Conservation (phyloP, 2,888 invertebrate species). For the Rosalia funebris region DNA sequence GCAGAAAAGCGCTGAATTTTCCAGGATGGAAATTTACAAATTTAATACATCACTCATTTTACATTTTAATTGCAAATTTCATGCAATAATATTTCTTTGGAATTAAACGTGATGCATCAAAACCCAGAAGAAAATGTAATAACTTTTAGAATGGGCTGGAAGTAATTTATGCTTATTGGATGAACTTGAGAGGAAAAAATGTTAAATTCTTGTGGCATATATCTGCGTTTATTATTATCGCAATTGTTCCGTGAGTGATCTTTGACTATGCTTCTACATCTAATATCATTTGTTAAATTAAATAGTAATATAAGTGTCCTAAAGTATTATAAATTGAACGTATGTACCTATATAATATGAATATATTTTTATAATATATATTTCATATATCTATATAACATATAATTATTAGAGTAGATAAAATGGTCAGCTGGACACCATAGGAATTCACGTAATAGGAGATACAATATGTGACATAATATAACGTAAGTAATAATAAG, state of each 20-base stretch:
- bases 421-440: too few relatives aligned
- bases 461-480: too few relatives aligned
- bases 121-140: conserved; percentile 30
- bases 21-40: conserved; percentile 61
- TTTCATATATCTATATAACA: too few relatives aligned
- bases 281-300: too few relatives aligned
- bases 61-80: conserved; percentile 55
- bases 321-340: too few relatives aligned
- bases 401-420: too few relatives aligned
- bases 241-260: conserved; percentile 11
- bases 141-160: conserved; percentile 25
- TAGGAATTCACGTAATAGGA: too few relatives aligned
- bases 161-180: conserved; percentile 27
- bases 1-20: conserved; percentile 58
- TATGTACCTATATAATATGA: too few relatives aligned
- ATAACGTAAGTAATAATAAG: too few relatives aligned
- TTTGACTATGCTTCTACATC: too few relatives aligned
- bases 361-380: too few relatives aligned
- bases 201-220: conserved; percentile 19
- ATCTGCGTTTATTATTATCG: conserved; percentile 18
- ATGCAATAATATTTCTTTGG: conserved; percentile 39
- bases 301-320: too few relatives aligned
- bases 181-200: conserved; percentile 15
- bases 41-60: conserved; percentile 60
- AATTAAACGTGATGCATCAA: conserved; percentile 31